Evolutionary conservation across 2,888 invertebrate species (phyloP).

Genomic region (Sinhomidia bicolor): DNA sequence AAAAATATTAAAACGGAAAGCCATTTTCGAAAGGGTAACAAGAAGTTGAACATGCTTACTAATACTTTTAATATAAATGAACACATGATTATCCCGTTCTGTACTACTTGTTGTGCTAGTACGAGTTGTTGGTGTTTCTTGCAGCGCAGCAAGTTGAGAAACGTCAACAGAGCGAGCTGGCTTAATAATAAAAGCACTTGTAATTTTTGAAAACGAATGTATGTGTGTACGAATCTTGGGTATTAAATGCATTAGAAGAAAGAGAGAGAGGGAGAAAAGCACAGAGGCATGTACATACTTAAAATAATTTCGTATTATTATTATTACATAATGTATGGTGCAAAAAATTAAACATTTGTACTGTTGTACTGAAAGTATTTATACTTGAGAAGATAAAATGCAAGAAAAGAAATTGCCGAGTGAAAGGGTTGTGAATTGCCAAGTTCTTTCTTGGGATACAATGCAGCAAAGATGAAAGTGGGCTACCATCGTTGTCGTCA

Average conservation of each 20-base stretch:
- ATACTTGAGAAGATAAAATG: neutral
- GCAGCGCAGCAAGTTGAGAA: neutral
- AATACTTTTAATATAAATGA: constrained; percentile 29
- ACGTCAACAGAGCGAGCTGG: neutral
- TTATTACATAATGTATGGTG: neutral
- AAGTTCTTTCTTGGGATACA: neutral
- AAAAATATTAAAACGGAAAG: neutral
- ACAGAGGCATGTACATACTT: neutral
- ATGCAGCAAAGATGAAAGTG: neutral
- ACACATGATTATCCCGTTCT: constrained; percentile 16
- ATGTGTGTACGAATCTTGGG: neutral
- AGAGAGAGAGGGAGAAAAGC: neutral
- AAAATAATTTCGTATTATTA: neutral
- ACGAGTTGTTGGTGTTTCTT: neutral
- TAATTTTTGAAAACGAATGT: neutral
- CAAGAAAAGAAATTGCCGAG: neutral
- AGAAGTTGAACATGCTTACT: neutral
- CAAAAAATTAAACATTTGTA: constrained; percentile 19
- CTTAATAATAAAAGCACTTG: neutral
- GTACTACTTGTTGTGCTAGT: neutral
- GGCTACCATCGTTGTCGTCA: constrained; percentile 9
- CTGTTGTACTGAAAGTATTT: neutral
- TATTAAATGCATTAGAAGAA: neutral
- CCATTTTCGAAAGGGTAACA: neutral
- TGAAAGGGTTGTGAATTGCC: constrained; percentile 17